Conservation (phyloP, 1,140 invertebrate genomes). For the Frieseomelitta varia region DNA sequence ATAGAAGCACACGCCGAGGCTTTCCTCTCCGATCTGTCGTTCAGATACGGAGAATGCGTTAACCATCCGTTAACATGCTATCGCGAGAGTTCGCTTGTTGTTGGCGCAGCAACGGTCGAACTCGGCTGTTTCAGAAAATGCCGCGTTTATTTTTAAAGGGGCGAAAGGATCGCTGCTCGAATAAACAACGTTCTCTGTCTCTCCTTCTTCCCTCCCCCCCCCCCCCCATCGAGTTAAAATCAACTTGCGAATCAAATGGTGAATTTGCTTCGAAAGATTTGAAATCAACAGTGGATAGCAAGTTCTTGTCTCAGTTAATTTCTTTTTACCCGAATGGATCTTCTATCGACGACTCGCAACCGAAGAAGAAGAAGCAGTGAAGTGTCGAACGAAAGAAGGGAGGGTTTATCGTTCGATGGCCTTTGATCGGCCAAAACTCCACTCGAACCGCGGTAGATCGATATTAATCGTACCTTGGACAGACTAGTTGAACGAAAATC, state of each 20-base stretch:
- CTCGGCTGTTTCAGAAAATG: slow-evolving; percentile 27
- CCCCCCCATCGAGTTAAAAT: too few species aligned
- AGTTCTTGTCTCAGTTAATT: background rate
- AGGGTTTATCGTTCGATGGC: background rate
- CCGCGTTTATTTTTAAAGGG: slow-evolving; percentile 33
- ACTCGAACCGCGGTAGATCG: background rate
- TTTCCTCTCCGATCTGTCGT: slow-evolving; percentile 51
- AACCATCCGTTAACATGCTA: slow-evolving; percentile 69
- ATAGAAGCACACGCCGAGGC: slow-evolving; percentile 47
- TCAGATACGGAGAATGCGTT: slow-evolving; percentile 63
- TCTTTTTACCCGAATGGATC: background rate
- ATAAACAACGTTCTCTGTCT: too few species aligned
- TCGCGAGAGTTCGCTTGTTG: slow-evolving; percentile 25
- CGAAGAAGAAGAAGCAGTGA: slow-evolving; percentile 18
- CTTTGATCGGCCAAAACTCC: background rate
- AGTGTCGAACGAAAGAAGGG: background rate
- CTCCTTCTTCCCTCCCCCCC: too few species aligned
- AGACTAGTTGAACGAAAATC: too few species aligned
- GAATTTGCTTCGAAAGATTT: background rate
- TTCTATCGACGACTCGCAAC: background rate
- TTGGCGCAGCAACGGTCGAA: background rate
- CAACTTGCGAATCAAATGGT: too few species aligned
- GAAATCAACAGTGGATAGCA: background rate
- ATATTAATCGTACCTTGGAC: background rate
- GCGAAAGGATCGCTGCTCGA: too few species aligned